These are phyloP conservation scores for Arctia plantaginis DNA, from an alignment of 2,888 invertebrate genomes.

Conservation along the genomic window DNA sequence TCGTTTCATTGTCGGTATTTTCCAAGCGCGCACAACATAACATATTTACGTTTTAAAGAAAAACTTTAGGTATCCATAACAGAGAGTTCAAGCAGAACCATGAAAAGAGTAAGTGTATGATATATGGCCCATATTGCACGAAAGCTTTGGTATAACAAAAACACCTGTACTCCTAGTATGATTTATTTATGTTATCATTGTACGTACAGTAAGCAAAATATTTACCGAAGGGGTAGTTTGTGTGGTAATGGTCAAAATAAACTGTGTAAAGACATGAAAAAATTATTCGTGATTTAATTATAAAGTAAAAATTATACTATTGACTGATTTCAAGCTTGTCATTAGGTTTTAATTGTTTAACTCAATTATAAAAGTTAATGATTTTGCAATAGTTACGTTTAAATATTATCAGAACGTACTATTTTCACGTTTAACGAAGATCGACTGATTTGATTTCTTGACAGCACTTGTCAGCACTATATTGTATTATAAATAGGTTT, in stretches of 20 bases:
- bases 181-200: not conserved
- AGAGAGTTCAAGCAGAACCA: not conserved
- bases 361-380: not conserved
- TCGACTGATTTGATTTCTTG: not conserved
- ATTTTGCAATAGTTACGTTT: not conserved
- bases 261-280: not conserved
- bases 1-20: constrained; percentile 27
- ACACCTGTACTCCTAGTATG: not conserved
- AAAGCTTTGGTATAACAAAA: not conserved
- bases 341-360: not conserved
- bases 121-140: not conserved
- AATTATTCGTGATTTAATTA: not conserved
- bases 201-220: too few relatives aligned
- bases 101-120: not conserved
- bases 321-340: not conserved
- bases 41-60: not conserved
- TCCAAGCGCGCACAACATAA: constrained; percentile 14
- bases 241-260: not conserved
- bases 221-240: not conserved
- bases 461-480: not conserved
- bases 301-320: not conserved
- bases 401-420: not conserved
- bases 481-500: too few relatives aligned
- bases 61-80: not conserved
- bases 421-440: not conserved